Evolutionary conservation across 2,888 invertebrate species (phyloP), one percentile per base, ranked within the genome.

Genomic region (Andricus quercusramuli): DNA sequence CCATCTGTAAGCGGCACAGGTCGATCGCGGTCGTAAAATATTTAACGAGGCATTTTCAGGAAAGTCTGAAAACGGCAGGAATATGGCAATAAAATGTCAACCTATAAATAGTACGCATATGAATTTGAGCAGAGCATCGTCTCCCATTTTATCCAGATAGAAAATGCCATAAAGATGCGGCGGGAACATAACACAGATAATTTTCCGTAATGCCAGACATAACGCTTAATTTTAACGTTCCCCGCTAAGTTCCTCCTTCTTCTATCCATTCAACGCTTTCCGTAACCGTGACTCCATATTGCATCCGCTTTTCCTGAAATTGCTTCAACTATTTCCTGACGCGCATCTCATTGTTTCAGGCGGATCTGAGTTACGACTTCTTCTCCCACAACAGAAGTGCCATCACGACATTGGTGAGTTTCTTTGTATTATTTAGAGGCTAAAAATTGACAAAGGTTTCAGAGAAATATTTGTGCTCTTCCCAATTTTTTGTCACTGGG

Each of bases 41-140:
- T 92, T 91, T 92, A 90, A 91, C 90, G 92, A 92, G 89, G 88
- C 87, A 86, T 88, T 90, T 89, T 88, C 87, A 84, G 83, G 81
- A 82, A 84, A 85, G 87, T 90, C 90, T 90, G 90, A 90, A 90
- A 92, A 90, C 88, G 88, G 85, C 88, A 89, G 87, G 90, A 91
- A 90, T 91, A 91, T 90, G 87, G 90, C 89, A 90, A 91, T 92
- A 92, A 91, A 91, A 90, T 90, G 87, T 83, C 81, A 68, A 80
- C 77, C 79, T 77, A 68, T 82, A 83, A 85, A 87, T 85, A 87
- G 82, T 81, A 80, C 79, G 79, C 81, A 78, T 82, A 74, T 74
- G 65, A 80, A 84, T 82, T 79, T 80, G 51, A 78, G 78, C 82
- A 78, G 77, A 79, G 79, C 78, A 79, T 81, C 81, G 56, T 78